Percentiles rank a stretch among this genome's conserved stretches.
Evolutionary conservation across 2,113 vertebrate species (phyloP).

Genomic region (Ochotona princeps): DNA sequence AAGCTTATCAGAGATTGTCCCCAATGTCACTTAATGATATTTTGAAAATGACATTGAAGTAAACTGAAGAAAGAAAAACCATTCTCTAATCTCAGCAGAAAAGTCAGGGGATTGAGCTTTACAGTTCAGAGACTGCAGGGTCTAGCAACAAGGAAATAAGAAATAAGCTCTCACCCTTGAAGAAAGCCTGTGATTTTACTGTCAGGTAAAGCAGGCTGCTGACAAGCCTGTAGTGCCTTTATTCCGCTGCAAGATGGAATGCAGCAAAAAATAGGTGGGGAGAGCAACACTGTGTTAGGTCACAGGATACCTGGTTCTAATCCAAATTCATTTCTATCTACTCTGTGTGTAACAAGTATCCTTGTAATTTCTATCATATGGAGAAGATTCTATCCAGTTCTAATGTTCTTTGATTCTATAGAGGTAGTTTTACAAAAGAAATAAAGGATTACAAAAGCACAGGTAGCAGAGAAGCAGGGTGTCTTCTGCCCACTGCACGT

Average conservation of each 20-base stretch:
- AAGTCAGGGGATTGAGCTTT: conserved; percentile 49
- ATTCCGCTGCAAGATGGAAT: background rate
- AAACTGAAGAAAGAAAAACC: conserved; percentile 45
- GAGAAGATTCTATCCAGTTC: background rate
- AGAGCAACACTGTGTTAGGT: background rate
- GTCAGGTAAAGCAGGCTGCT: conserved; percentile 60
- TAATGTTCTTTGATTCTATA: background rate
- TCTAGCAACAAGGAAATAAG: background rate
- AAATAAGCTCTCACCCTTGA: conserved; percentile 40
- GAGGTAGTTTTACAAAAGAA: background rate
- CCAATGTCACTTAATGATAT: conserved; percentile 45
- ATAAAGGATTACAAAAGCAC: background rate
- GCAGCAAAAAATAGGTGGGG: background rate
- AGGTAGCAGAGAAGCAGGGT: background rate
- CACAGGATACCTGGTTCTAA: background rate
- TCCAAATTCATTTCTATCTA: background rate
- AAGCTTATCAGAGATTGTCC: conserved; percentile 30
- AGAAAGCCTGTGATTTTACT: conserved; percentile 48
- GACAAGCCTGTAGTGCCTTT: conserved; percentile 42
- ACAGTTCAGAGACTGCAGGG: conserved; percentile 34
- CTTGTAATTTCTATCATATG: background rate
- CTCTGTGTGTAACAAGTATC: background rate
- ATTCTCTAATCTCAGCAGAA: conserved; percentile 36
- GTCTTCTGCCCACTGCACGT: background rate
- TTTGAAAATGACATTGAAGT: conserved; percentile 33